Base-by-base conservation (phyloP, 2,888 invertebrate genomes). In the Synanthedon tipuliformis region DNA sequence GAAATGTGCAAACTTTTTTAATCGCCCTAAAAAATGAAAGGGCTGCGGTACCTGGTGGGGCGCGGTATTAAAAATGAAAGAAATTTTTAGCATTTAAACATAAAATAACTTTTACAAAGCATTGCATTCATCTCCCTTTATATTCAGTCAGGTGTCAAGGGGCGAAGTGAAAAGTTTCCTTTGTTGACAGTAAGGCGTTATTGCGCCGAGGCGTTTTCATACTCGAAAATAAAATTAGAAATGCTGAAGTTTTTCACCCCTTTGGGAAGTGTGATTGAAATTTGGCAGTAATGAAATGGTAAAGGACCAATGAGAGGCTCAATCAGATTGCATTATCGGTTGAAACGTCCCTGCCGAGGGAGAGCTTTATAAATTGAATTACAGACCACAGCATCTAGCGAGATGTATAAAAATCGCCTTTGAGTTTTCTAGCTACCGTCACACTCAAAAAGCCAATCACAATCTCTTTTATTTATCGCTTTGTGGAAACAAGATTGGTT, bases 271-370 rank as follows among this genome's bases (percentile, higher is more conserved):
- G 60, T 61, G 57, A 73, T 75, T 66, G 70, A 73, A 75, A 74
- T 70, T 73, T 71, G 65, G 70, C 55, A 54, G 65, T 78, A 81
- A 82, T 84, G 78, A 78, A 81, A 79, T 74, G 75, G 78, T 77
- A 81, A 83, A 82, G 75, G 71, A 72, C 74, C 80, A 80, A 78
- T 86, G 81, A 86, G 81, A 76, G 77, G 79, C 78, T 75, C 75
- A 71, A 80, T 81, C 76, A 79, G 79, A 84, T 83, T 75, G 81
- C 74, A 81, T 84, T 86, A 85, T 77, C 77, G 71, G 75, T 68
- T 61, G 68, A 59, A 64, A 66, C 71, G 68, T 66, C 73, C 75
- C 71, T 67, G 61, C 59, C 66, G 72, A 71, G 75, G 71, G 75
- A 70, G 72, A 78, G 74, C 71, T 70, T 71, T 68, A 74, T 73